Conservation (phyloP, 1,140 invertebrate genomes). For the Calosoma granatense region DNA sequence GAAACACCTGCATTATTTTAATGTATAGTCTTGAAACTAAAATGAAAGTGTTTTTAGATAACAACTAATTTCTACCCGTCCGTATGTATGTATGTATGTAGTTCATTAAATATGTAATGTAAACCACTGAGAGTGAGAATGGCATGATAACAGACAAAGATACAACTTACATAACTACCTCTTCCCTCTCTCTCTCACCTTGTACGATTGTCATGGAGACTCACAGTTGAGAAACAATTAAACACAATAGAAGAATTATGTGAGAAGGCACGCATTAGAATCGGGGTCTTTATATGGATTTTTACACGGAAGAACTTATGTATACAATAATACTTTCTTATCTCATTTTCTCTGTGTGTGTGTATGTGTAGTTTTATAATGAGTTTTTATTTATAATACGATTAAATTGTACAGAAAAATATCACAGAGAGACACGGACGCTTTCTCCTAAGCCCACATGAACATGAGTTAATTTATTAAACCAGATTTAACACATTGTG, state of each 20-base stretch:
- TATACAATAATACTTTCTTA: not conserved
- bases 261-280: not conserved
- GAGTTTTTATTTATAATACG: too few relatives aligned
- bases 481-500: too few relatives aligned
- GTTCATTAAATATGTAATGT: not conserved
- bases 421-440: too few relatives aligned
- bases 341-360: too few relatives aligned
- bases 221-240: conserved; percentile 9
- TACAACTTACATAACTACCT: not conserved
- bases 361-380: too few relatives aligned
- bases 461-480: too few relatives aligned
- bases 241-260: not conserved
- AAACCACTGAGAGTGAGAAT: not conserved
- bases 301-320: not conserved
- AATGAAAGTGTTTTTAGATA: not conserved
- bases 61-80: not conserved
- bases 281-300: not conserved
- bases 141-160: not conserved
- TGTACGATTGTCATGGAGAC: too few relatives aligned
- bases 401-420: too few relatives aligned
- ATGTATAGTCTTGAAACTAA: not conserved
- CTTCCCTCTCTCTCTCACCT: not conserved
- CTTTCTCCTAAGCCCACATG: too few relatives aligned
- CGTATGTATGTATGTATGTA: not conserved
- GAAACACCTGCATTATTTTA: too few relatives aligned